Conservation (phyloP, 2,888 invertebrate genomes). For the Cartodere bifasciata region DNA sequence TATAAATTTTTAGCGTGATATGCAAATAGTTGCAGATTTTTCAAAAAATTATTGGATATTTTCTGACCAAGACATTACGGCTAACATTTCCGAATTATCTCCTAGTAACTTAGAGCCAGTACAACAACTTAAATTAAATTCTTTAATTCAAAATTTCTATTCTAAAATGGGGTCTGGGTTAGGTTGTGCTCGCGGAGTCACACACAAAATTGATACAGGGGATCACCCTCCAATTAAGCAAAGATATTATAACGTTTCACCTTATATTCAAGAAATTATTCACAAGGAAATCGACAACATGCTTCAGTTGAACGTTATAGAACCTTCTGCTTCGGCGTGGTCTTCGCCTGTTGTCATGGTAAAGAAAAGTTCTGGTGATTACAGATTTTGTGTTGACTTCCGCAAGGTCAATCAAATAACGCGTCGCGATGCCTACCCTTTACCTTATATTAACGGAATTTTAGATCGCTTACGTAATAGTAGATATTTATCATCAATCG, state of each 20-base stretch:
- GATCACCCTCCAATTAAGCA: slow-evolving; percentile 5
- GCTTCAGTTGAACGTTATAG: slow-evolving; percentile 4
- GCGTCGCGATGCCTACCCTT: slow-evolving; percentile 2
- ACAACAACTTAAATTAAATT: too few species aligned
- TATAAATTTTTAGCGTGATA: slow-evolving; percentile 1
- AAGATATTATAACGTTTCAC: slow-evolving; percentile 4
- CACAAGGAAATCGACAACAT: slow-evolving; percentile 4
- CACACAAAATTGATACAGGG: neutral
- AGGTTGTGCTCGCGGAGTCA: neutral
- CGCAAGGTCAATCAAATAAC: slow-evolving; percentile 5
- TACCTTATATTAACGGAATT: slow-evolving; percentile 7
- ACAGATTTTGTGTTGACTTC: slow-evolving; percentile 4
- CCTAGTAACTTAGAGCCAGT: too few species aligned
- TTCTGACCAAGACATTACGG: too few species aligned
- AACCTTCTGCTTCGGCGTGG: slow-evolving; percentile 5
- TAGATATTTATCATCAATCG: slow-evolving; percentile 5
- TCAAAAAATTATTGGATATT: too few species aligned
- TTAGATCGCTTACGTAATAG: slow-evolving; percentile 3
- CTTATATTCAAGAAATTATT: slow-evolving; percentile 2
- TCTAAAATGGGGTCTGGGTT: neutral
- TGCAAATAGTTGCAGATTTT: slow-evolving; percentile 1
- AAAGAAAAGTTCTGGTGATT: neutral
- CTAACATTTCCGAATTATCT: too few species aligned
- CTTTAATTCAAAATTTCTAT: neutral
- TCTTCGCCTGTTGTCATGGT: slow-evolving; percentile 6